Evolutionary conservation across 2,888 invertebrate species (phyloP).

Genomic region (Raillietiella orientalis): DNA sequence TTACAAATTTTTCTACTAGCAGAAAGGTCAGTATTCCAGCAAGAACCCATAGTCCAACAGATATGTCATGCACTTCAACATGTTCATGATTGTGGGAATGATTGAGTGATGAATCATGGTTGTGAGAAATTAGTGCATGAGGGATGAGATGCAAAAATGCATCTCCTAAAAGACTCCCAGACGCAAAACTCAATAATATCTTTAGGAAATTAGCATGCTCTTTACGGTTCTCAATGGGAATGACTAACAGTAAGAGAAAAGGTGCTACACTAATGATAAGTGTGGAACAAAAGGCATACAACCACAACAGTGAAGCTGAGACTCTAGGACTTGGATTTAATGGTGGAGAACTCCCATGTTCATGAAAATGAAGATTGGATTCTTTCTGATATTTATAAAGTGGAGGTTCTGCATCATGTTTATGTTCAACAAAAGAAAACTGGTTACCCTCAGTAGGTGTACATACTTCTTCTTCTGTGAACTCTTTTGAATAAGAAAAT

Average conservation of each 20-base stretch:
- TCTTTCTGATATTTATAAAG: constrained; percentile 49
- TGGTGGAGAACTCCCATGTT: too few relatives aligned
- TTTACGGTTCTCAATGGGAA: constrained; percentile 57
- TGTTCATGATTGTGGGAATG: constrained; percentile 17
- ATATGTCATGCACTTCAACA: constrained; percentile 37
- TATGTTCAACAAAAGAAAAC: constrained; percentile 8
- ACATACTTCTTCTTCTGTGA: too few relatives aligned
- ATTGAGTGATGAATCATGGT: constrained; percentile 11
- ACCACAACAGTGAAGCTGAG: too few relatives aligned
- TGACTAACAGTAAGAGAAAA: constrained; percentile 62
- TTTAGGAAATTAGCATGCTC: constrained; percentile 60
- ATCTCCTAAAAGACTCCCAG: constrained; percentile 83
- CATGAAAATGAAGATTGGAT: constrained; percentile 21
- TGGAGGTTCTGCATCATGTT: constrained; percentile 23
- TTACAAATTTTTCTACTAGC: constrained; percentile 66
- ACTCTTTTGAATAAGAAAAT: too few relatives aligned
- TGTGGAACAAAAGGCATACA: constrained; percentile 61
- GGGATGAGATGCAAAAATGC: constrained; percentile 96
- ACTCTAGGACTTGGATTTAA: too few relatives aligned
- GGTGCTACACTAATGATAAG: constrained; percentile 79
- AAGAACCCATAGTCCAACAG: constrained; percentile 75
- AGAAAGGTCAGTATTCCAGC: constrained; percentile 73
- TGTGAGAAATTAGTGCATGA: constrained; percentile 34
- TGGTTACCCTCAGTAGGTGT: background rate
- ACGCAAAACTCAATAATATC: constrained; percentile 65